Evolutionary conservation across 1,140 invertebrate genomes (phyloP).

Genomic region (Aphis gossypii): DNA sequence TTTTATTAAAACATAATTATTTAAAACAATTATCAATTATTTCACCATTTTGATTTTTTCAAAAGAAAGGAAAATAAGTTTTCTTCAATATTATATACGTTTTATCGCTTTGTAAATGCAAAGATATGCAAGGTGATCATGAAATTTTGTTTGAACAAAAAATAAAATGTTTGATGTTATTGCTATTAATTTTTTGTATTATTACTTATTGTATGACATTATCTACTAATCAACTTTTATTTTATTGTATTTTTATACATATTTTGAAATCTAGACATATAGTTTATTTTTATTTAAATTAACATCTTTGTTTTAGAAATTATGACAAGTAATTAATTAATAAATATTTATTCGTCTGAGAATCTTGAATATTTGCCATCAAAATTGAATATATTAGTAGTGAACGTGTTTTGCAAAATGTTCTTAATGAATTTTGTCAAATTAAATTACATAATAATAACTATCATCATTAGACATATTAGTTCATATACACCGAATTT

Average conservation of each 20-base stretch:
- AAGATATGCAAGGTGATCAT: not conserved
- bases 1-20: not conserved
- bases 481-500: not conserved
- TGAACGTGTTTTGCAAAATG: not conserved
- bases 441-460: conserved; percentile 13
- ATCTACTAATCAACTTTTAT: not conserved
- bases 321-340: not conserved
- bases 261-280: not conserved
- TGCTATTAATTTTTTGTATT: not conserved
- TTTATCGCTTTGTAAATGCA: not conserved
- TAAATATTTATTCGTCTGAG: not conserved
- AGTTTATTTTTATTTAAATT: not conserved
- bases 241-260: not conserved
- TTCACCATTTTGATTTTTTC: not conserved
- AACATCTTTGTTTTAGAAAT: not conserved
- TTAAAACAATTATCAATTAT: not conserved
- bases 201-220: not conserved
- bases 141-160: not conserved
- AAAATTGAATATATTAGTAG: conserved; percentile 8
- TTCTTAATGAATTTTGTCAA: not conserved
- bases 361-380: not conserved
- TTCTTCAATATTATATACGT: not conserved
- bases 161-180: not conserved
- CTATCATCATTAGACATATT: not conserved
- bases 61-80: not conserved